Conservation (phyloP, 2,888 invertebrate species). For the Gortyna flavago region DNA sequence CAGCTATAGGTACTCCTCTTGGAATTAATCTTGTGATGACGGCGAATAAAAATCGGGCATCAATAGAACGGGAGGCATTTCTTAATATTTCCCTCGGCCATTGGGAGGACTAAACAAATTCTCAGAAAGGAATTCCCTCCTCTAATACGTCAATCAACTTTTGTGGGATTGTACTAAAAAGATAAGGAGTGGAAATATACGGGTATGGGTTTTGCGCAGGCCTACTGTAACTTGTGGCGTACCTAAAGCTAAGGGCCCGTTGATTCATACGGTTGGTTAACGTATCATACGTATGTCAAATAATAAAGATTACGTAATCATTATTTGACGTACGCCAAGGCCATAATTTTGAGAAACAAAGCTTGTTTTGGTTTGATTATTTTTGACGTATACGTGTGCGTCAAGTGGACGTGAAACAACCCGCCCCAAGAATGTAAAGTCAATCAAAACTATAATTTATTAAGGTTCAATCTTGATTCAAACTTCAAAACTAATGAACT, state of each 20-base stretch:
- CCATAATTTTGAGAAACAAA: no score
- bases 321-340: no score
- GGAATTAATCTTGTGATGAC: constrained; percentile 74
- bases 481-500: constrained; percentile 2
- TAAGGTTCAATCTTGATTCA: neutral
- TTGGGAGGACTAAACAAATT: constrained; percentile 84
- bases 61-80: constrained; percentile 75
- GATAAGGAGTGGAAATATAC: constrained; percentile 71
- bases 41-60: constrained; percentile 72
- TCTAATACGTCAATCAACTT: constrained; percentile 84
- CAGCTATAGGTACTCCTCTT: constrained; percentile 56
- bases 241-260: no score
- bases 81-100: constrained; percentile 78
- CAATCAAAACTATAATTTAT: neutral
- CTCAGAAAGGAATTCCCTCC: constrained; percentile 80
- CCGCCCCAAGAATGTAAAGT: neutral
- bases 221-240: neutral
- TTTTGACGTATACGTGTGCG: no score
- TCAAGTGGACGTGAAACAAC: no score
- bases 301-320: no score
- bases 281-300: no score
- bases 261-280: no score
- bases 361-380: no score
- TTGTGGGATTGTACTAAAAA: constrained; percentile 80
- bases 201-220: constrained; percentile 28